Conservation (phyloP, 2,888 invertebrate species). For the Mythimna impura region DNA sequence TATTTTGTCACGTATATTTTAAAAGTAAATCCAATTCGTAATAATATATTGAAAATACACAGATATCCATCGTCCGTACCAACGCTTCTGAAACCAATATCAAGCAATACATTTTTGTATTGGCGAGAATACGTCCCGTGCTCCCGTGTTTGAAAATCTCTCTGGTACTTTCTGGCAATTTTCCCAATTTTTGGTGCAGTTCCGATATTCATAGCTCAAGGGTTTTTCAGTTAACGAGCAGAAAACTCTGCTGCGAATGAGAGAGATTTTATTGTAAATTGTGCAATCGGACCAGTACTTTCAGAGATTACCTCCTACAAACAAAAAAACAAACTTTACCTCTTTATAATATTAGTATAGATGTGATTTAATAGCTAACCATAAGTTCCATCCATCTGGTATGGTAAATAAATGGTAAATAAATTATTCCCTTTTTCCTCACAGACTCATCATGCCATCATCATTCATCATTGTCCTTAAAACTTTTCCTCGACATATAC, state of each 20-base stretch:
- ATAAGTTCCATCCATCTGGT: too few species aligned
- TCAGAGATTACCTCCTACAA: too few species aligned
- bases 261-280: not conserved
- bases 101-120: constrained; percentile 49
- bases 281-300: too few species aligned
- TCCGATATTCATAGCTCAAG: constrained; percentile 31
- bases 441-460: too few species aligned
- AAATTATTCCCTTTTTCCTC: too few species aligned
- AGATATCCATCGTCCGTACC: not conserved
- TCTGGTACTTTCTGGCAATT: constrained; percentile 39
- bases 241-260: constrained; percentile 24
- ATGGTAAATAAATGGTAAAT: too few species aligned
- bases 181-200: constrained; percentile 48
- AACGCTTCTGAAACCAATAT: constrained; percentile 49
- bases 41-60: constrained; percentile 42
- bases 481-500: too few species aligned
- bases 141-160: constrained; percentile 22
- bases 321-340: too few species aligned
- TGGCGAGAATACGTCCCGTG: constrained; percentile 24
- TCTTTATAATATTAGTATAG: too few species aligned
- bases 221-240: constrained; percentile 39
- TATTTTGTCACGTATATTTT: constrained; percentile 12
- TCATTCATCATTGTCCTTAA: too few species aligned
- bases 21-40: constrained; percentile 32
- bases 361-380: too few species aligned